Conservation (phyloP, 2,113 vertebrate genomes). For the Cyprinus carpio region DNA sequence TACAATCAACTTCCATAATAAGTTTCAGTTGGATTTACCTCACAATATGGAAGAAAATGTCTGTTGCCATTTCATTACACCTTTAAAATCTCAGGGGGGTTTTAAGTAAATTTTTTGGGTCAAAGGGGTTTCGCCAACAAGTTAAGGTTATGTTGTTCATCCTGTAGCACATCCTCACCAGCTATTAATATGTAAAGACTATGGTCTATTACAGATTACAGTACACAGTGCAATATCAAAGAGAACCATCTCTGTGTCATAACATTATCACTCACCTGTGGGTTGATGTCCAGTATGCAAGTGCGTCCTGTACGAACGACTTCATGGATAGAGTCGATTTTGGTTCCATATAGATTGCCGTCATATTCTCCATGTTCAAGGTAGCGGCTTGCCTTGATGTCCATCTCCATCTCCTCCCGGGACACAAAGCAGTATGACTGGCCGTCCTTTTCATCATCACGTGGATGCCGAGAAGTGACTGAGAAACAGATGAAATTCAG, state of each 20-base stretch:
- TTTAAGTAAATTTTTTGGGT: background rate
- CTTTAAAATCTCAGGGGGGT: background rate
- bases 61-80: background rate
- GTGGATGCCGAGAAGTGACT: conserved; percentile 92
- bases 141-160: background rate
- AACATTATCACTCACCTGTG: conserved; percentile 80
- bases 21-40: too few relatives aligned
- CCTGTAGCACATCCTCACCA: background rate
- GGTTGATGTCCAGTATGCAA: conserved; percentile 97
- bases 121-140: background rate
- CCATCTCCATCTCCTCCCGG: conserved; percentile 88
- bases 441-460: conserved; percentile 93
- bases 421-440: conserved; percentile 93
- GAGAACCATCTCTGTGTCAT: background rate
- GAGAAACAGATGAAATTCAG: background rate
- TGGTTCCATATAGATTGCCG: conserved; percentile 96
- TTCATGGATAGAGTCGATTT: conserved; percentile 96
- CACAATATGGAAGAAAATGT: too few relatives aligned
- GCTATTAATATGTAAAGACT: background rate
- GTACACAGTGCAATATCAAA: too few relatives aligned
- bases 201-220: too few relatives aligned
- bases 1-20: too few relatives aligned
- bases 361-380: conserved; percentile 97
- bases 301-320: conserved; percentile 88
- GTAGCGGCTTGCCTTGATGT: conserved; percentile 91